Percentiles rank a stretch among this genome's conserved stretches.
These are phyloP conservation scores for Acrocephalus kingi DNA, from an alignment of 2,113 vertebrate genomes.

Conservation along the genomic window DNA sequence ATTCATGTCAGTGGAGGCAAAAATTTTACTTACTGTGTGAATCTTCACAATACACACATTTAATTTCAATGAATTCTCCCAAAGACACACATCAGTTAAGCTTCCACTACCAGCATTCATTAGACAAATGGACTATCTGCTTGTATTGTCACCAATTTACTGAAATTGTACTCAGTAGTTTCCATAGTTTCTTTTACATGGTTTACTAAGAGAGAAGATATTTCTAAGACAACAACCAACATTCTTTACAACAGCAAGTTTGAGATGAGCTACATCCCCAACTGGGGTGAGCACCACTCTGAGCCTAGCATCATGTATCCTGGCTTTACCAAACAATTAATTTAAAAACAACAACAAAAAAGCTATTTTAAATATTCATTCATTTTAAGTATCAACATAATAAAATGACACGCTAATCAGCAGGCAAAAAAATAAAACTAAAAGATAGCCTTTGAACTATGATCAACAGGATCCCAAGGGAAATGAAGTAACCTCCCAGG, in stretches of 20 bases:
- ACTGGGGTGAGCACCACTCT: neutral
- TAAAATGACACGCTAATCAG: neutral
- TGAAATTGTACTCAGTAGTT: neutral
- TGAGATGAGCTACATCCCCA: neutral
- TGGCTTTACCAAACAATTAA: neutral
- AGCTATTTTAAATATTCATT: neutral
- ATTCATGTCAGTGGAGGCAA: neutral
- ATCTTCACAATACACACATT: neutral
- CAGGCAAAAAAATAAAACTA: neutral
- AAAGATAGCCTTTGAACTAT: neutral
- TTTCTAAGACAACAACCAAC: neutral
- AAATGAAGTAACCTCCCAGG: neutral
- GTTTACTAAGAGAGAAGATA: neutral
- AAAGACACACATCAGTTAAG: neutral
- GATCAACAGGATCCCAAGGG: neutral
- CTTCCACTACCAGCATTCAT: neutral
- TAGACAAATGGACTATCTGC: neutral
- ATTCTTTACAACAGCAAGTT: neutral
- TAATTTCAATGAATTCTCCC: neutral
- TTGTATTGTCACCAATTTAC: neutral
- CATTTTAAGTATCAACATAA: neutral
- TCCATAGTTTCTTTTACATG: neutral
- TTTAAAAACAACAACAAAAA: neutral
- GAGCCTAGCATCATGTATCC: neutral
- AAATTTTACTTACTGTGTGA: neutral